These are phyloP conservation scores for Ischnura elegans DNA, from an alignment of 2,888 invertebrate genomes.

Conservation along the genomic window DNA sequence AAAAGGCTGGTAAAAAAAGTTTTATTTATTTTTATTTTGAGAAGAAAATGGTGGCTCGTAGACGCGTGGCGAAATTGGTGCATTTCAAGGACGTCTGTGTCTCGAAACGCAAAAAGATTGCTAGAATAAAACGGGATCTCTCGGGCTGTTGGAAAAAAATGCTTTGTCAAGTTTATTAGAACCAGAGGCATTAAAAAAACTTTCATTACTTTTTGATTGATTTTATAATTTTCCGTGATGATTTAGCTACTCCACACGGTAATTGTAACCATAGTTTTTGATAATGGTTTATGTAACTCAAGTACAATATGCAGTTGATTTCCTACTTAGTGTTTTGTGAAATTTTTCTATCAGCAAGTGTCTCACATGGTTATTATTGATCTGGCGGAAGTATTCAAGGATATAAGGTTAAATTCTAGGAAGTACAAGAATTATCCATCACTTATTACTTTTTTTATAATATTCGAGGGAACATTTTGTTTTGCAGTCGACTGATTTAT, in stretches of 20 bases:
- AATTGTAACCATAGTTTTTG: neutral
- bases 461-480: no score
- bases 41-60: neutral
- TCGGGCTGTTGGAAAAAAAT: neutral
- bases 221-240: neutral
- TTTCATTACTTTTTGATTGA: neutral
- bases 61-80: neutral
- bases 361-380: no score
- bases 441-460: no score
- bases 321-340: no score
- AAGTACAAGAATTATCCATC: no score
- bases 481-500: no score
- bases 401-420: no score
- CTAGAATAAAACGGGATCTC: neutral
- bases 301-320: no score
- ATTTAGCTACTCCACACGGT: neutral
- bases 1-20: neutral
- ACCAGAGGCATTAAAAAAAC: neutral
- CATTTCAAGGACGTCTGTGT: constrained; percentile 28
- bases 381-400: no score
- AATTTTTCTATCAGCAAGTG: no score
- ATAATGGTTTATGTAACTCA: no score
- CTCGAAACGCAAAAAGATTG: neutral
- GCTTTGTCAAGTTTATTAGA: neutral
- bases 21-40: neutral